phyloP scores from a whole-genome alignment of 2,888 invertebrate species.

The Drosophila robusta region DNA sequence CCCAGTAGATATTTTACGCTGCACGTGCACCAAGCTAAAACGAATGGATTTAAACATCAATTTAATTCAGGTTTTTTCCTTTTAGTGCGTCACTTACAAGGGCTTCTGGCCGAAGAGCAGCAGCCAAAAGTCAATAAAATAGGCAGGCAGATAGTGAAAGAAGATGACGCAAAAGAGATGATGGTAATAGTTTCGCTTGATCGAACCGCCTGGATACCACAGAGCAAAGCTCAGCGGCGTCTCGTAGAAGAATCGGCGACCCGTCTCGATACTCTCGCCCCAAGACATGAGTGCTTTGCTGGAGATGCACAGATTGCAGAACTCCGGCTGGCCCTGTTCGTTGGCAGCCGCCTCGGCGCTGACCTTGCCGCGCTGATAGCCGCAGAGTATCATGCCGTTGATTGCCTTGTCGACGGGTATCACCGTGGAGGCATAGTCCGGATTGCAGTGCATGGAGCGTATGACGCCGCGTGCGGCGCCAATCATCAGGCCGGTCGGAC shows the following conservation, averaged over 20 bases:
- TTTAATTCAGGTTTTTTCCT: neutral
- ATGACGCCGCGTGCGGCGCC: constrained; percentile 94
- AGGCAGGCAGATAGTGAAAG: constrained; percentile 91
- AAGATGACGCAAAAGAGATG: constrained; percentile 89
- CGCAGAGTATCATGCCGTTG: constrained; percentile 91
- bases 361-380: constrained; percentile 87
- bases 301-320: constrained; percentile 91
- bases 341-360: constrained; percentile 44
- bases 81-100: constrained; percentile 88
- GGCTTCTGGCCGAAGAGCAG: constrained; percentile 89
- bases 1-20: constrained; percentile 87
- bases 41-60: neutral
- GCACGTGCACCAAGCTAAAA: constrained; percentile 87
- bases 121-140: constrained; percentile 90
- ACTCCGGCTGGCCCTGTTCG: constrained; percentile 75
- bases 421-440: constrained; percentile 88
- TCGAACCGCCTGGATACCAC: constrained; percentile 92
- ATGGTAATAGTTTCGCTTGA: constrained; percentile 88
- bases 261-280: constrained; percentile 91
- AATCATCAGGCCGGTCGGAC: constrained; percentile 93
- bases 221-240: constrained; percentile 91
- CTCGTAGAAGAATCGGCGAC: constrained; percentile 87
- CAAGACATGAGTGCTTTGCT: constrained; percentile 92
- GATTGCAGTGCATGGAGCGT: constrained; percentile 91
- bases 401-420: constrained; percentile 92